Base-by-base conservation (phyloP, 2,888 invertebrate genomes). In the Meteorus cinctellus region DNA sequence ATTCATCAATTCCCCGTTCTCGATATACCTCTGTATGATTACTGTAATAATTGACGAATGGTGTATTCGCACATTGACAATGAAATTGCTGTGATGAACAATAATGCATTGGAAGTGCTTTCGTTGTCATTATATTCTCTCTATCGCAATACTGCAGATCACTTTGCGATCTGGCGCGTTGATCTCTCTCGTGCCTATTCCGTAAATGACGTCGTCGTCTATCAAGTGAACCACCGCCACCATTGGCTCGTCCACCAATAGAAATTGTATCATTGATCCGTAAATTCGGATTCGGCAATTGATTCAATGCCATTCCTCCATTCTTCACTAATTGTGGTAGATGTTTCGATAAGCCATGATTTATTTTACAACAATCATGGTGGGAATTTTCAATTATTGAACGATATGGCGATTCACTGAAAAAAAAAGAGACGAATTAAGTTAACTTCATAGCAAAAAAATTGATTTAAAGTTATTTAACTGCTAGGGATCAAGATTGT, bases 131-230 rank as follows among this genome's bases (percentile, higher is more conserved):
- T 55, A 55, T 8, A 80, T 16, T 62, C 12, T 82, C 82, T 72
- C 81, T 80, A 14, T 84, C 83, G 68, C 81, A 83, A 59, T 78
- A 84, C 19, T 86, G 78, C 48, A 88, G 79, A 78, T 89, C 88
- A 74, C 84, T 87, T 60, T 88, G 89, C 0, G 87, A 88, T 76
- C 84, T 85, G 14, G 87, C 81, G 29, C 86, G 84, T 60, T 87
- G 87, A 74, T 88, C 86, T 27, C 86, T 80, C 45, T 87, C 86
- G 72, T 84, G 82, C 75, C 86, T 82, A 76, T 85, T 88, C 48
- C 83, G 82, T 45, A 86, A 75, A 45, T 82, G 81, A 66, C 84
- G 83, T 59, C 85, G 81, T 60, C 87, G 82, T 67, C 88, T 81
- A 55, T 88, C 87, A 48, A 87, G 78, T 12, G 86, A 86, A 29